phyloP scores from a whole-genome alignment of 1,140 invertebrate genomes.

The Heterodera carotae region DNA sequence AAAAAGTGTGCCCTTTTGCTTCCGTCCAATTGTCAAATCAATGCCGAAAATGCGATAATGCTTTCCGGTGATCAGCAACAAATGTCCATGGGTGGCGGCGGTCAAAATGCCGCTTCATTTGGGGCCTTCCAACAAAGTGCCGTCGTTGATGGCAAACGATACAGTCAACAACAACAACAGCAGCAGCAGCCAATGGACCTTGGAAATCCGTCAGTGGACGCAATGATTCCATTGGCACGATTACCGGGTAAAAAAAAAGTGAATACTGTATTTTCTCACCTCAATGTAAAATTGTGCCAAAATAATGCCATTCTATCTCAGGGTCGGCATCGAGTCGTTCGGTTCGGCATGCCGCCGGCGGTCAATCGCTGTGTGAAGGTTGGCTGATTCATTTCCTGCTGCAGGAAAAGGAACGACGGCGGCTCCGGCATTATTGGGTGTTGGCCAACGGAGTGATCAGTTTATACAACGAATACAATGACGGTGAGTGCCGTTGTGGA shows the following conservation, averaged over 20 bases:
- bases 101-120: slow-evolving; percentile 13
- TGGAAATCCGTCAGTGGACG: slow-evolving; percentile 5
- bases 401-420: slow-evolving; percentile 39
- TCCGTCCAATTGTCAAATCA: slow-evolving; percentile 54
- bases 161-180: too few relatives aligned
- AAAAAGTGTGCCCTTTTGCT: slow-evolving; percentile 61
- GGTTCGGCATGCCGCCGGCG: slow-evolving; percentile 33
- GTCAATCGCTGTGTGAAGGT: slow-evolving; percentile 57
- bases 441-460: slow-evolving; percentile 57
- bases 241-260: slow-evolving; percentile 36
- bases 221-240: slow-evolving; percentile 57
- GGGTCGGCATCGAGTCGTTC: slow-evolving; percentile 56
- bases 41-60: slow-evolving; percentile 57
- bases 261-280: background rate
- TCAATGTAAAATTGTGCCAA: background rate
- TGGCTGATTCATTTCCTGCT: slow-evolving; percentile 64
- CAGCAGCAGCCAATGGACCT: slow-evolving; percentile 20
- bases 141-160: slow-evolving; percentile 14
- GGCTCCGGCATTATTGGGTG: slow-evolving; percentile 63
- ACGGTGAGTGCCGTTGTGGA: slow-evolving; percentile 48
- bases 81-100: slow-evolving; percentile 43
- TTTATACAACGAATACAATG: slow-evolving; percentile 65
- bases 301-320: background rate
- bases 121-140: background rate
- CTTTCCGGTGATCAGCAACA: slow-evolving; percentile 46